phyloP scores from a whole-genome alignment of 2,888 invertebrate species.

The Acleris holmiana region DNA sequence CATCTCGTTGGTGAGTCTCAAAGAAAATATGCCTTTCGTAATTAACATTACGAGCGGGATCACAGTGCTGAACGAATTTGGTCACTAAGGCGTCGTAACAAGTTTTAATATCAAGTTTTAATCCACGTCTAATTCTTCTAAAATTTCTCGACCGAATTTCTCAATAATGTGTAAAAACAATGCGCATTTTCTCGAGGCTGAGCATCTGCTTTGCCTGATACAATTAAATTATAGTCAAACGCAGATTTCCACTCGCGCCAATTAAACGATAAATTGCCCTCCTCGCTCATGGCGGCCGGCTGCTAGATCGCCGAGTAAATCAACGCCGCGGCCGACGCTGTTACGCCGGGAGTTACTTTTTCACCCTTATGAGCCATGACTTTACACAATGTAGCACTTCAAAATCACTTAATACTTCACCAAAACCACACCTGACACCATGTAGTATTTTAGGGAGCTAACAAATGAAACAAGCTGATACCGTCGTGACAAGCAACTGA shows the following conservation, averaged over 20 bases:
- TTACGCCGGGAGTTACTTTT: not conserved
- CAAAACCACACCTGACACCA: not conserved
- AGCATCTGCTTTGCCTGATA: slow-evolving; percentile 11
- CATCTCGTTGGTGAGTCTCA: slow-evolving; percentile 36
- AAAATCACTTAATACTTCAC: not conserved
- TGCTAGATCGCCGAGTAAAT: slow-evolving; percentile 7
- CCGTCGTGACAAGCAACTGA: not conserved
- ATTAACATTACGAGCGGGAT: too few relatives aligned
- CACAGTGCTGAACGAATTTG: too few relatives aligned
- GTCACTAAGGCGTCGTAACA: slow-evolving; percentile 19
- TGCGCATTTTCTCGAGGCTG: slow-evolving; percentile 29
- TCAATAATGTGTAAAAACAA: slow-evolving; percentile 43
- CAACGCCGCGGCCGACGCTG: not conserved
- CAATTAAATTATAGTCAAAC: slow-evolving; percentile 20
- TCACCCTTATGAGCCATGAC: not conserved
- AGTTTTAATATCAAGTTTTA: not conserved
- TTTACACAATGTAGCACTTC: slow-evolving; percentile 6
- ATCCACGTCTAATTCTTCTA: slow-evolving; percentile 36
- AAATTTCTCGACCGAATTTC: slow-evolving; percentile 35
- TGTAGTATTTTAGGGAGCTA: not conserved
- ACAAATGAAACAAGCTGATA: not conserved
- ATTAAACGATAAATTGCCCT: slow-evolving; percentile 11
- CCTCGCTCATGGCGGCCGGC: slow-evolving; percentile 4
- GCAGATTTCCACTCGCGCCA: slow-evolving; percentile 18
- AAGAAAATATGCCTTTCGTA: too few relatives aligned